Evolutionary conservation across 2,797 vertebrate genomes (phyloP).

Genomic region (Alosa sapidissima): DNA sequence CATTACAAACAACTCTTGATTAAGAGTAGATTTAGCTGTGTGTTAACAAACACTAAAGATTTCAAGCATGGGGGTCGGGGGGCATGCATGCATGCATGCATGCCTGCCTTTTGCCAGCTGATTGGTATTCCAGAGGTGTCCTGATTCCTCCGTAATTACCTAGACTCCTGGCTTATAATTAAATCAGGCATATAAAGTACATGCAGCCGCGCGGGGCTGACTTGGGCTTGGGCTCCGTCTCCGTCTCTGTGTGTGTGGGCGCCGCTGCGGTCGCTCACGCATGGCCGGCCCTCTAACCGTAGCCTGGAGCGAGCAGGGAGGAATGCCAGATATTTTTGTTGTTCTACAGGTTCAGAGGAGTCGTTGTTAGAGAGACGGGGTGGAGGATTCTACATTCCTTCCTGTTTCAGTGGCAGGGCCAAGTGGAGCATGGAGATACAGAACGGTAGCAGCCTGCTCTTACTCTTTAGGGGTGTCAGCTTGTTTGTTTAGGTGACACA

Average conservation of each 20-base stretch:
- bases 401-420: neutral
- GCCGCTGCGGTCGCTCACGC: slow-evolving; percentile 30
- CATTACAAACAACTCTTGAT: neutral
- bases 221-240: neutral
- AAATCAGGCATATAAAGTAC: neutral
- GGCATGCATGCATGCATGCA: neutral
- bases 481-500: neutral
- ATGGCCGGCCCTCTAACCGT: slow-evolving; percentile 31
- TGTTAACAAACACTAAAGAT: neutral
- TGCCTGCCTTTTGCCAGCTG: neutral
- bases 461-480: neutral
- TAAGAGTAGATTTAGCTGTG: neutral
- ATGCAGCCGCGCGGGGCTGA: slow-evolving; percentile 12
- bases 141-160: slow-evolving; percentile 17
- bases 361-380: neutral
- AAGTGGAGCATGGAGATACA: neutral
- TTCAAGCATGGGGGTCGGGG: neutral
- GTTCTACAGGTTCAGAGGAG: slow-evolving; percentile 30
- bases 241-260: slow-evolving; percentile 23
- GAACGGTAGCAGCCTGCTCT: neutral
- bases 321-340: slow-evolving; percentile 34
- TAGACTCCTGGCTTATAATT: slow-evolving; percentile 15
- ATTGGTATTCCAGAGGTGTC: slow-evolving; percentile 13
- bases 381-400: neutral
- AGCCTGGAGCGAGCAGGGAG: slow-evolving; percentile 43